Evolutionary conservation across 37 sponge, comb jelly and placozoan genomes (phyloP), one percentile per base, ranked within the genome.

Genomic region (Spongilla lacustris): DNA sequence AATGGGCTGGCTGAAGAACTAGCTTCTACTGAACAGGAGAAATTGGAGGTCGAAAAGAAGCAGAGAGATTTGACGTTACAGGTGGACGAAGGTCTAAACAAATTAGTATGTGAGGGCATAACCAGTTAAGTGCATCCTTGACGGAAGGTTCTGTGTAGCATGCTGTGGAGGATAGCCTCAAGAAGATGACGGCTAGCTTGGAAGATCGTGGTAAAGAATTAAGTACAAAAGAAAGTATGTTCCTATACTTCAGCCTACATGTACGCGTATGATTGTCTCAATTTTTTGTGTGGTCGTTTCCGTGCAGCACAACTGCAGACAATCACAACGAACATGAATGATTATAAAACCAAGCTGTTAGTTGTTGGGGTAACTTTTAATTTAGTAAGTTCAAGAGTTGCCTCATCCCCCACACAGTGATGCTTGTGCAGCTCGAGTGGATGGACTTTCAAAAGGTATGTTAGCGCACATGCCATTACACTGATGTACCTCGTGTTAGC

Each of bases 321-420:
- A 17, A 17, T 17, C 58, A 58, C 58, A 17, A 14, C 19, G 31
- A 13, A 28, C 30, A 14, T 32, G 22, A 36, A 35, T 26, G 73
- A 72, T 50, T 72, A 73, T 26, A 30, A 83, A 24, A 73, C 34
- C 30, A 71, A 35, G 28, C 1, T 66, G 83, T 83, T 32, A 70
- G 83, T 72, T 36, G 49, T 1, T 36, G 25, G 29, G 27, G 6
- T 41, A 41, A 41, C n/a, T 41, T 41, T 6, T 41, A 41, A 41
- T 41, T 41, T 41, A 6, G 41, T 9, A 3, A 41, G 41, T 41
- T 41, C 41, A 9, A 3, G 6, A 9, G 41, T 41, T 41, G 6
- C 6, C 41, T 41, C 41, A 41, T 17, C 4, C 58, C 58, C 1
- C 21, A 58, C 58, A 58, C 19, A 58, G 58, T 8, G 19, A 58